Conservation (phyloP, 1,140 invertebrate genomes). For the Drosophila tropicalis region DNA sequence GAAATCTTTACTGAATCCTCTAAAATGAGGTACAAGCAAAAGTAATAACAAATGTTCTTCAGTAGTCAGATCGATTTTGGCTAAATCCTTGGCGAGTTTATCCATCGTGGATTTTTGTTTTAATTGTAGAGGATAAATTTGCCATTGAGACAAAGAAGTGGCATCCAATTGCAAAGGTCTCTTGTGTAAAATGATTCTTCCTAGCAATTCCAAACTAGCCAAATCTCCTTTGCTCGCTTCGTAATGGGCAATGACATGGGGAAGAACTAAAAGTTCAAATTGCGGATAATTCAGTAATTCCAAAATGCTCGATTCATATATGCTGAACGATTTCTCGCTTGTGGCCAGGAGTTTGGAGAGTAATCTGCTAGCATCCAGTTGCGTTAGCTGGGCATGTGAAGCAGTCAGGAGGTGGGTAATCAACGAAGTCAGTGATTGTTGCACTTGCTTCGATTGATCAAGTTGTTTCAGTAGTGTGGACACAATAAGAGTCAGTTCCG, state of each 20-base stretch:
- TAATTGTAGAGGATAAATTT: constrained; percentile 87
- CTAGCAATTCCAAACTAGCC: constrained; percentile 85
- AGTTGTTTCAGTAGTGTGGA: constrained; percentile 84
- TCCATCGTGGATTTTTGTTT: constrained; percentile 55
- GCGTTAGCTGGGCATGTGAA: constrained; percentile 85
- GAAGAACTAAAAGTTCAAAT: constrained; percentile 90
- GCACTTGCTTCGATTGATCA: not conserved
- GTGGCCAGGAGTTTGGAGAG: constrained; percentile 86
- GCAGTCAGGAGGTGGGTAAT: constrained; percentile 59
- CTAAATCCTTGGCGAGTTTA: constrained; percentile 40
- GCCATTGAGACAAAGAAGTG: constrained; percentile 86
- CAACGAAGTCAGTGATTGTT: constrained; percentile 36
- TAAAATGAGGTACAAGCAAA: constrained; percentile 62
- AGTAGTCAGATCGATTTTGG: constrained; percentile 27
- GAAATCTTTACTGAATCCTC: constrained; percentile 50
- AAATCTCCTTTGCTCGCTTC: constrained; percentile 83
- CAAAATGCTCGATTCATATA: constrained; percentile 87
- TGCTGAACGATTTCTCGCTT: constrained; percentile 79
- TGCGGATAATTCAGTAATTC: constrained; percentile 87
- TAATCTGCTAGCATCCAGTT: constrained; percentile 88
- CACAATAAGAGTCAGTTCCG: constrained; percentile 84
- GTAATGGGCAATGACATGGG: constrained; percentile 87
- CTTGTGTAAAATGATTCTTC: constrained; percentile 88
- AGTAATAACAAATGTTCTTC: constrained; percentile 54
- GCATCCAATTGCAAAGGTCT: constrained; percentile 86